Evolutionary conservation across 2,888 invertebrate genomes (phyloP).

Genomic region (Salticus scenicus): DNA sequence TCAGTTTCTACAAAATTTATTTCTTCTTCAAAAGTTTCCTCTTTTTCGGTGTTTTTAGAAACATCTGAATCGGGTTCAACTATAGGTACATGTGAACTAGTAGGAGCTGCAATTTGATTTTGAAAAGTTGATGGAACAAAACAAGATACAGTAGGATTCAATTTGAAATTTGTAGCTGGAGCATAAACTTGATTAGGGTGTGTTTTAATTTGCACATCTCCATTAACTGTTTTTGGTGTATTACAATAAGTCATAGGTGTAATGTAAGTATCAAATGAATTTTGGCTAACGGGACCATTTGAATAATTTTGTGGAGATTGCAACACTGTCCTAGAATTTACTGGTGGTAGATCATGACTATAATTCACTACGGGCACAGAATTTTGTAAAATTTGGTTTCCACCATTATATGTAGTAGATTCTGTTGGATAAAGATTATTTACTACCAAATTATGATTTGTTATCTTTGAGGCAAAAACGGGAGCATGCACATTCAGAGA

Average conservation of each 20-base stretch:
- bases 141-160: conserved; percentile 53
- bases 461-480: conserved; percentile 28
- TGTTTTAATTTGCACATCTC: conserved; percentile 4
- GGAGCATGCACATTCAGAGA: conserved; percentile 61
- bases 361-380: conserved; percentile 5
- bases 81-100: background rate
- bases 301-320: background rate
- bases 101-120: conserved; percentile 5
- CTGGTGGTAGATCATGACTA: background rate
- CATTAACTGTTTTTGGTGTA: conserved; percentile 24
- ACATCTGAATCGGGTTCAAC: background rate
- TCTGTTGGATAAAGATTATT: background rate
- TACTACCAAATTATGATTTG: background rate
- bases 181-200: conserved; percentile 6
- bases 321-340: background rate
- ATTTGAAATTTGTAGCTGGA: conserved; percentile 28
- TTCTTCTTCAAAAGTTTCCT: background rate
- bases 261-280: conserved; percentile 18
- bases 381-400: background rate
- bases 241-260: background rate
- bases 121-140: conserved; percentile 50
- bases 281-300: conserved; percentile 23
- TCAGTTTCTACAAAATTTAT: background rate
- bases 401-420: conserved; percentile 23
- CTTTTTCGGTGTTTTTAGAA: background rate